These are phyloP conservation scores for Habropoda laboriosa DNA, from an alignment of 1,140 invertebrate species.

Conservation along the genomic window DNA sequence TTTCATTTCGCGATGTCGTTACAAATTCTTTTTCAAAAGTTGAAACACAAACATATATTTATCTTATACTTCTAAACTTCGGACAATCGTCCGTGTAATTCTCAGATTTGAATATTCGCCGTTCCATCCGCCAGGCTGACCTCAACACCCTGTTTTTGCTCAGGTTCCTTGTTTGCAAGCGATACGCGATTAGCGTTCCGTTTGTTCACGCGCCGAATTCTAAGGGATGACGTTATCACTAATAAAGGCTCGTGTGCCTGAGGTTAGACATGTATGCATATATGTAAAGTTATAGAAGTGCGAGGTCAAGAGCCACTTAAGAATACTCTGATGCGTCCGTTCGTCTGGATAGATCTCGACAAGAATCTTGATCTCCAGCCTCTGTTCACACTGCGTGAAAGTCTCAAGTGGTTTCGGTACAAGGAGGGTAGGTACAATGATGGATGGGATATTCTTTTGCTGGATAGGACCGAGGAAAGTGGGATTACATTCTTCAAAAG, in stretches of 20 bases:
- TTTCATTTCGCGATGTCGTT: background rate
- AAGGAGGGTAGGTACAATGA: slow-evolving; percentile 48
- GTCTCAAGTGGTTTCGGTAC: slow-evolving; percentile 39
- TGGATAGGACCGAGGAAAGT: slow-evolving; percentile 40
- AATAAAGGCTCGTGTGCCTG: slow-evolving; percentile 23
- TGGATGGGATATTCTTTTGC: slow-evolving; percentile 42
- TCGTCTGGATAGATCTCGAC: slow-evolving; percentile 52
- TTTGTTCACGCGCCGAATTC: slow-evolving; percentile 21
- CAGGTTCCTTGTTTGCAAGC: background rate
- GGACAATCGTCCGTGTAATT: background rate
- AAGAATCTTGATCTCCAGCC: slow-evolving; percentile 61
- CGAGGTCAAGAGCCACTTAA: slow-evolving; percentile 66
- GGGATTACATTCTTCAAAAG: slow-evolving; percentile 31
- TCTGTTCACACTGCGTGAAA: slow-evolving; percentile 63
- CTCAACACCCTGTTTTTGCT: background rate
- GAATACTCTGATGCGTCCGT: slow-evolving; percentile 51
- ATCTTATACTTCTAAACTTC: background rate
- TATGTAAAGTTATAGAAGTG: slow-evolving; percentile 50
- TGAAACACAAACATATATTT: background rate
- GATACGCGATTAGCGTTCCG: slow-evolving; percentile 25
- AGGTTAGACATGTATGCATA: slow-evolving; percentile 18
- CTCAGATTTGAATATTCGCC: background rate
- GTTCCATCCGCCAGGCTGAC: background rate
- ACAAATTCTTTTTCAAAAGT: background rate
- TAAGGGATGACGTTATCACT: slow-evolving; percentile 37